Base-by-base conservation (phyloP, 2,113 vertebrate genomes). In the Suncus etruscus region DNA sequence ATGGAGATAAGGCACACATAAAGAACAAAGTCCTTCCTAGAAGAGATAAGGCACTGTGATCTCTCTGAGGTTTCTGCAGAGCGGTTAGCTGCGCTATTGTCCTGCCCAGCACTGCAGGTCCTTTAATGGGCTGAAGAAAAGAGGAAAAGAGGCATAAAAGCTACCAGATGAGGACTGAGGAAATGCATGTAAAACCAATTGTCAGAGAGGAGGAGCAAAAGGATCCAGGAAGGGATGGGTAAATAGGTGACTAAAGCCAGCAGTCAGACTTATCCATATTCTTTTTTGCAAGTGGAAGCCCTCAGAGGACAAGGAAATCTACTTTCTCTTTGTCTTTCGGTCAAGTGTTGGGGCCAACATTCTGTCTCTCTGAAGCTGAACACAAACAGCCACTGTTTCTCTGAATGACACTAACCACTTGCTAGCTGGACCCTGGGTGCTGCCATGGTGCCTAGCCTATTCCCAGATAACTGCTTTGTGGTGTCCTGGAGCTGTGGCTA, bases 401-500 rank as follows among this genome's bases (percentile, higher is more conserved):
- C 24, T n/a, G 27, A 29, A 18, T 58, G 11, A 51, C 12, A 32
- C 25, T 8, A 2, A 27, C 20, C 0, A 0, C 5, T 66, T 39
- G 7, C 25, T 22, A 5, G 75, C 47, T 8, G 4, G 31, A 82
- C 29, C 8, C 65, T 0, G 1, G 50, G 70, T 25, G 20, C 0
- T 24, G 39, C 39, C 39, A 39, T 27, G 1, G 20, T 5, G 39
- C 47, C 69, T 20, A 2, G 54, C 24, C 22, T 31, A 22, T 47
- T 29, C 3, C 65, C 69, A 54, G 1, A 5, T 8, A 39, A n/a
- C 79, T 50, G 3, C 51, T 18, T 8, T 14, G 79, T 31, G 45
- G 22, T 29, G 39, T 70, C 76, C 88, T 90, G 61, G 68, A 61
- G 80, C 92, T 86, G 2, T 0, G 48, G 90, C 90, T 94, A 4